Base-by-base conservation (phyloP, 2,113 vertebrate genomes). In the Tilapia sparmanii region DNA sequence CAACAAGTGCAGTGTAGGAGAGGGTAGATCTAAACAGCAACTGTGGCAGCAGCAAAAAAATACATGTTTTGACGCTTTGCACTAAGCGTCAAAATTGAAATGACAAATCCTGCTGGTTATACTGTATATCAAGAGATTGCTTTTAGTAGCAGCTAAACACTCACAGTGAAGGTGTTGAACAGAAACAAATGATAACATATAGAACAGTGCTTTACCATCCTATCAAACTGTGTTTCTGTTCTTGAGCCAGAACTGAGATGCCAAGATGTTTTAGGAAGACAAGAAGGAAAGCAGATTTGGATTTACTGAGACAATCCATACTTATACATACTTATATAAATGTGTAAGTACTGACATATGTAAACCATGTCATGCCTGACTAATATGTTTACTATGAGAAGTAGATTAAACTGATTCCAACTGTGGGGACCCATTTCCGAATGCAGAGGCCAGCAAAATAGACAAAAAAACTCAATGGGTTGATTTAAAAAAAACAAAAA, bases 1-100 rank as follows among this genome's bases (percentile, higher is more conserved):
- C 29, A 86, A 78, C 79, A 89, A 91, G 90, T 87, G 24, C 81
- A 88, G 88, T 66, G 68, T 15, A 76, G 10, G 19, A 45, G 10
- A 63, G 55, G 33, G 16, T 16, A 47, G 24, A 80, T 78, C 66
- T 24, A 16, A 86, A 84, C 80, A 86, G 79, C 66, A 86, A 81
- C 66, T 79, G 83, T 85, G 50, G 55, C 88, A 87, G 80, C 55
- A 79, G 24, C 29, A 82, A 68, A 57, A 57, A 52, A 85, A 61
- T 61, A 50, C 66, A 82, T 57, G 53, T 55, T 81, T 76, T 63
- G 59, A 63, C 16, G 5, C 59, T 63, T 19, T 86, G 29, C 50
- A 6, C 42, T 80, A 76, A 10, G 68, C 15, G 1, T 76, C 15
- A 29, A 63, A 87, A 81, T 85, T 19, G 35, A 91, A 84, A 84